Evolutionary conservation across 1,140 invertebrate genomes (phyloP).

Genomic region (Conus betulinus): DNA sequence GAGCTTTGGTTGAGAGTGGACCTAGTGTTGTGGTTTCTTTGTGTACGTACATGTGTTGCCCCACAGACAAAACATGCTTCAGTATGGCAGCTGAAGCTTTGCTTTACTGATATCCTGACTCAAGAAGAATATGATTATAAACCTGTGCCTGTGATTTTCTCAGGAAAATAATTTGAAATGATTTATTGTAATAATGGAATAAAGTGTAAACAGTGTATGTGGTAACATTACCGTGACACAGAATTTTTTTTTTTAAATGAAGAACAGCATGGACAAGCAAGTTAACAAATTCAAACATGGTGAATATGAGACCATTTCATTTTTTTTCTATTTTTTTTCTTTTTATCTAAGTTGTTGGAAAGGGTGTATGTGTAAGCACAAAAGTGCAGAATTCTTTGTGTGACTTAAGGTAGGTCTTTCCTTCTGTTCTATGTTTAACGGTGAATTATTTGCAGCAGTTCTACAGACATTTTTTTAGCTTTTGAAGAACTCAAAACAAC

Average conservation of each 20-base stretch:
- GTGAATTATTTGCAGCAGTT: too few species aligned
- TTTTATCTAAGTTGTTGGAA: too few species aligned
- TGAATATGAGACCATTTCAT: too few species aligned
- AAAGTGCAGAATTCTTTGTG: too few species aligned
- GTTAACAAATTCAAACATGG: background rate
- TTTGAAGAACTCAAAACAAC: too few species aligned
- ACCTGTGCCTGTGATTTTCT: conserved; percentile 19
- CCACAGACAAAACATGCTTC: background rate
- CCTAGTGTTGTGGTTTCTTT: background rate
- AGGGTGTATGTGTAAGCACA: too few species aligned
- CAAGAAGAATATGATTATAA: background rate
- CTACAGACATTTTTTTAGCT: too few species aligned
- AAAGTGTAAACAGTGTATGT: background rate
- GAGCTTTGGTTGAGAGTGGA: background rate
- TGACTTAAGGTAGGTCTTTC: too few species aligned
- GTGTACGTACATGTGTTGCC: background rate
- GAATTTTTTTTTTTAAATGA: background rate
- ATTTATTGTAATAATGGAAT: background rate
- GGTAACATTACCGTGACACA: background rate
- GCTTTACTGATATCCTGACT: background rate
- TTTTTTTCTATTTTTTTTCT: too few species aligned
- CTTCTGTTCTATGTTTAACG: too few species aligned
- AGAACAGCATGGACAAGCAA: background rate
- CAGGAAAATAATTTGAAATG: background rate
- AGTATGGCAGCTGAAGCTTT: conserved; percentile 22